Base-by-base conservation (phyloP, 53 echinoderm and acorn worm species). In the Holothuria scabra region DNA sequence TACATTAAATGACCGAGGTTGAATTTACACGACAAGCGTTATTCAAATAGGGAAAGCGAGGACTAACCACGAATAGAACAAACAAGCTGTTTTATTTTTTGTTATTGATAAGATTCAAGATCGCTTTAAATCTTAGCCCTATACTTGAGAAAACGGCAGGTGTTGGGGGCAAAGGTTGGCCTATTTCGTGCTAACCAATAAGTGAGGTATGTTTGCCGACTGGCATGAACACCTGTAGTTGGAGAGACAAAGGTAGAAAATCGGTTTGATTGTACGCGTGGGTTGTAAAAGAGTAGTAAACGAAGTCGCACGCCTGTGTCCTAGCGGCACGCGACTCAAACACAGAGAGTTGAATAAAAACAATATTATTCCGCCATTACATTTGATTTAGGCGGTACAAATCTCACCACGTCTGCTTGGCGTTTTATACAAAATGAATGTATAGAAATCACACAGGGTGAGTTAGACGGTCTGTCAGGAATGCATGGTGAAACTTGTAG, bases 81-180 rank as follows among this genome's bases (percentile, higher is more conserved):
- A 34, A 78, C 56, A 46, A 12, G 49, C 52, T 29, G 29, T 78
- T 26, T 58, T 78, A 32, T 57, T 78, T 52, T 78, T 30, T 46
- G 46, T 78, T 19, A 72, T 48, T 72, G 59, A 78, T 56, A 57
- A 78, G 31, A 56, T 78, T 78, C 57, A 78, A 72, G 72, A 72
- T 72, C 44, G 22, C 20, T 58, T 22, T 9, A 57, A 78, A 78
- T 78, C 78, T 78, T 78, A 49, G 52, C 56, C 18, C 16, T 10
- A 76, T 58, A 74, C 78, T 78, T 78, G 78, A 78, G 78, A 58
- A 58, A 78, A 56, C 56, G 78, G 78, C 78, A 78, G 78, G 78
- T 78, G 78, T 78, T 58, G 78, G 78, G 78, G 78, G 78, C 78
- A 78, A 78, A 78, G 78, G 78, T 78, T 58, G 56, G 78, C 78